Evolutionary conservation across 2,888 invertebrate species (phyloP).

Genomic region (Cerastis rubricosa): DNA sequence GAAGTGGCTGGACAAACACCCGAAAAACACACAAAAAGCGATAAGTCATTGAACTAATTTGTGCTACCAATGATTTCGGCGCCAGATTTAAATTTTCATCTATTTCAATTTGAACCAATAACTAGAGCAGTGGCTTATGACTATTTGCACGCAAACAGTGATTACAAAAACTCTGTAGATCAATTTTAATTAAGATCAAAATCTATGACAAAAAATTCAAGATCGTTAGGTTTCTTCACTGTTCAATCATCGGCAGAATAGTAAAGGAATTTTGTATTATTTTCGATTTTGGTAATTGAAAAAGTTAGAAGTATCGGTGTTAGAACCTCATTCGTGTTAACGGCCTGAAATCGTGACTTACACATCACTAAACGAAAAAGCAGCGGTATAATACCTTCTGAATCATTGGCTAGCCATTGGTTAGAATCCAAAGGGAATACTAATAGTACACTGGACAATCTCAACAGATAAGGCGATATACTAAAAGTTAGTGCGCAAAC

Average conservation of each 20-base stretch:
- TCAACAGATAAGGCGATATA: background rate
- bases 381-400: background rate
- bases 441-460: background rate
- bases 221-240: slow-evolving; percentile 1
- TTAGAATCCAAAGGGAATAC: background rate
- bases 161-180: slow-evolving; percentile 45
- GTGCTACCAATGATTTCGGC: slow-evolving; percentile 15
- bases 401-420: background rate
- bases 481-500: background rate
- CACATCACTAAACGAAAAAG: background rate
- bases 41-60: slow-evolving; percentile 49
- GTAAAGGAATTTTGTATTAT: background rate
- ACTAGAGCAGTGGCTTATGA: slow-evolving; percentile 39
- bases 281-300: slow-evolving; percentile 31
- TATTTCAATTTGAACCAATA: slow-evolving; percentile 62
- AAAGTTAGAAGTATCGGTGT: slow-evolving; percentile 18
- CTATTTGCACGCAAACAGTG: slow-evolving; percentile 47
- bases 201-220: slow-evolving; percentile 22
- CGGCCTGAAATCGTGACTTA: slow-evolving; percentile 24
- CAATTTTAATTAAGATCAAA: slow-evolving; percentile 49
- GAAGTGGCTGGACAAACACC: background rate
- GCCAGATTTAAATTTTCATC: slow-evolving; percentile 52
- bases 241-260: slow-evolving; percentile 2
- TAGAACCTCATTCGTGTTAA: slow-evolving; percentile 23
- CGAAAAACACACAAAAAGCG: background rate